Conservation (phyloP, 2,113 vertebrate genomes). For the Paramormyrops kingsleyae region DNA sequence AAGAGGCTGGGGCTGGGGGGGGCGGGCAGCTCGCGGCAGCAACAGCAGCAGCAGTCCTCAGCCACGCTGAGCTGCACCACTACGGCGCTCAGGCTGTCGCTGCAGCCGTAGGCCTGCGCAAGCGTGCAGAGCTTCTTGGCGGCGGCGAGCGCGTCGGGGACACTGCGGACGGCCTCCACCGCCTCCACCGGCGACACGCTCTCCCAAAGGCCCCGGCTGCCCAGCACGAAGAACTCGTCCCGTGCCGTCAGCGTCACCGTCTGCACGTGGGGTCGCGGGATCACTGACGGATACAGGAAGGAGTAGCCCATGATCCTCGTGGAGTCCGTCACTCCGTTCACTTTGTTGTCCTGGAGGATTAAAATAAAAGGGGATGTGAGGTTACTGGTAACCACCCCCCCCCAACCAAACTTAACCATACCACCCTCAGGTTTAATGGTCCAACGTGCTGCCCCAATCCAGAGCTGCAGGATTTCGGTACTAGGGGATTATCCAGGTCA, state of each 20-base stretch:
- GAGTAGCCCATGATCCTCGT: constrained; percentile 95
- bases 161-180: constrained; percentile 80
- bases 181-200: constrained; percentile 77
- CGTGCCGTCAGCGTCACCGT: constrained; percentile 85
- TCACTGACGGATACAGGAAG: constrained; percentile 89
- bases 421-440: background rate
- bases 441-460: background rate
- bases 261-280: constrained; percentile 86
- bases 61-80: constrained; percentile 93
- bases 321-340: constrained; percentile 93
- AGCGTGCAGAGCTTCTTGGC: constrained; percentile 95
- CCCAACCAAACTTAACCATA: background rate
- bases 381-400: background rate
- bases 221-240: constrained; percentile 96
- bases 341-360: constrained; percentile 83
- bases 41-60: constrained; percentile 95
- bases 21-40: constrained; percentile 48
- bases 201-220: constrained; percentile 91
- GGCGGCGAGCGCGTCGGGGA: constrained; percentile 82
- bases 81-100: constrained; percentile 83
- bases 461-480: background rate
- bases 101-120: constrained; percentile 93
- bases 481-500: background rate
- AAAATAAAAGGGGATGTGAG: background rate
- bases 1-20: constrained; percentile 43